phyloP scores from a whole-genome alignment of 92 coral and sea anemone species.

The Porites cylindrica region DNA sequence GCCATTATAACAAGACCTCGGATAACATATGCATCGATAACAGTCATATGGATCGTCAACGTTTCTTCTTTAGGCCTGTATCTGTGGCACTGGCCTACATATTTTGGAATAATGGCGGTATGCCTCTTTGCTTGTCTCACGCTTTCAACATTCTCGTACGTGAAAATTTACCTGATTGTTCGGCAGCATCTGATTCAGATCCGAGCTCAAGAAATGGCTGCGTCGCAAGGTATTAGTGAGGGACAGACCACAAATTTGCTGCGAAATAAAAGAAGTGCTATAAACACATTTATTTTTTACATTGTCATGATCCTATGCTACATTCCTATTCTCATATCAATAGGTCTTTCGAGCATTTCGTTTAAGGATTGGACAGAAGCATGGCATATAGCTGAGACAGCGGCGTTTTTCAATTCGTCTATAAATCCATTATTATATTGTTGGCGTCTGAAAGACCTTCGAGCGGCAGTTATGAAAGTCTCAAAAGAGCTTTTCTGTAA shows the following conservation, averaged over 20 bases:
- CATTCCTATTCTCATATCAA: conserved; percentile 13
- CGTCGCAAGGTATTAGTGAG: neutral
- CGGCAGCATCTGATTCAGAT: conserved; percentile 31
- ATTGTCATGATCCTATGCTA: conserved; percentile 35
- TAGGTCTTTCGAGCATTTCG: conserved; percentile 18
- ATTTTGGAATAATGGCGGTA: conserved; percentile 11
- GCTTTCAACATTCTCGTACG: conserved; percentile 16
- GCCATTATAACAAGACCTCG: neutral
- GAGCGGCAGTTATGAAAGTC: conserved; percentile 24
- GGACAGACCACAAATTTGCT: neutral
- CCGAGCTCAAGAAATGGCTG: conserved; percentile 22
- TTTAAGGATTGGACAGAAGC: conserved; percentile 6
- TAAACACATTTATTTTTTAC: conserved; percentile 28
- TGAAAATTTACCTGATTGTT: conserved; percentile 17
- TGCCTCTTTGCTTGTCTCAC: neutral
- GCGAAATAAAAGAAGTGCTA: conserved; percentile 19
- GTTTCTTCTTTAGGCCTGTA: neutral
- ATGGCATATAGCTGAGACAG: conserved; percentile 28
- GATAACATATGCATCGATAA: neutral
- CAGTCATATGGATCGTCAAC: conserved; percentile 6
- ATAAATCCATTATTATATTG: conserved; percentile 26
- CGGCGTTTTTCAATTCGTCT: conserved; percentile 14
- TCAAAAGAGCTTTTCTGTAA: neutral
- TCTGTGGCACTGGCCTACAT: conserved; percentile 14
- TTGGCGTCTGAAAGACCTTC: conserved; percentile 30